Percentiles rank a stretch among this genome's conserved stretches.
Evolutionary conservation across 2,888 invertebrate species (phyloP).

Genomic region (Eudemis profundana): DNA sequence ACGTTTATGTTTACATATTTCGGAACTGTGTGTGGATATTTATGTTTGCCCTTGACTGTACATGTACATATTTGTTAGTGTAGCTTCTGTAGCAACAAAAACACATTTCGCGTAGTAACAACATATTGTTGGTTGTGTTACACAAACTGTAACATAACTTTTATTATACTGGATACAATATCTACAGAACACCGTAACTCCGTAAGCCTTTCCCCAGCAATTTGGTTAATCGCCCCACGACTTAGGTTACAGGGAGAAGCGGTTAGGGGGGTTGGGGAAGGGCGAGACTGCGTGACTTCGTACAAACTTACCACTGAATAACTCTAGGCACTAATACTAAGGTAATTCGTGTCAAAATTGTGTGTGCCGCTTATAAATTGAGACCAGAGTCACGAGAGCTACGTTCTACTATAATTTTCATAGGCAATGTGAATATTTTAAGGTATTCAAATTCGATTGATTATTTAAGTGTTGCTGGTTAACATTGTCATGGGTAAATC

Average conservation of each 20-base stretch:
- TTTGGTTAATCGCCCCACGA: constrained; percentile 69
- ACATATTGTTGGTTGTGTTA: constrained; percentile 1
- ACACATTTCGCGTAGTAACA: neutral
- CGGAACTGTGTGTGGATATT: no score
- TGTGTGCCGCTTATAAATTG: constrained; percentile 25
- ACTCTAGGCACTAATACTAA: constrained; percentile 39
- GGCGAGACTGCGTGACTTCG: constrained; percentile 63
- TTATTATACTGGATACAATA: constrained; percentile 39
- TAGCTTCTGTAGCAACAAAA: neutral
- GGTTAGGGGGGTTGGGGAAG: constrained; percentile 30
- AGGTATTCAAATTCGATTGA: constrained; percentile 37
- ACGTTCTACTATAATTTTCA: constrained; percentile 31
- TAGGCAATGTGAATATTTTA: constrained; percentile 29
- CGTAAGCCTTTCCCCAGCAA: constrained; percentile 67
- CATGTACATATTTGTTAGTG: neutral
- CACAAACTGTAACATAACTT: constrained; percentile 36
- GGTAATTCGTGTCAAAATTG: constrained; percentile 40
- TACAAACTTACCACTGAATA: constrained; percentile 55
- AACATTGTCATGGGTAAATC: constrained; percentile 13
- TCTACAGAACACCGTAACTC: constrained; percentile 61
- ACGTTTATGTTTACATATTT: no score
- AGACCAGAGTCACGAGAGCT: constrained; percentile 32
- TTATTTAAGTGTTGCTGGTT: constrained; percentile 25
- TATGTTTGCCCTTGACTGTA: no score
- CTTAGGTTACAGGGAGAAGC: constrained; percentile 37